Evolutionary conservation across 2,797 vertebrate species (phyloP).

Genomic region (Tympanoctomys barrerae): DNA sequence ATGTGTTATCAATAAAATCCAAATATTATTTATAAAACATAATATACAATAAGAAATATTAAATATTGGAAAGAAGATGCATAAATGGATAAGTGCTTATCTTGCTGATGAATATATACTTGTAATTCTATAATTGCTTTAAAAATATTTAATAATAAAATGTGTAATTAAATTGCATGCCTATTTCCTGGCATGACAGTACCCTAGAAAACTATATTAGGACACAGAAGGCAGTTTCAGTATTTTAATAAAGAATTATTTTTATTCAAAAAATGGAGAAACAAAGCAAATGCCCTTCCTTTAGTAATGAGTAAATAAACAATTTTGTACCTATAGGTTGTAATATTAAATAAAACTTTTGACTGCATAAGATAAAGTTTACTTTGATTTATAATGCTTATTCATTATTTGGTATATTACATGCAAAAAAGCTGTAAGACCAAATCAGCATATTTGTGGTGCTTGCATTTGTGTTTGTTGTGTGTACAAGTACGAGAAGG

Average conservation of each 20-base stretch:
- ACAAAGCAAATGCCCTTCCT: neutral
- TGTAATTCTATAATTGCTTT: neutral
- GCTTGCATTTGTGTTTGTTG: neutral
- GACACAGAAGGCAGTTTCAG: neutral
- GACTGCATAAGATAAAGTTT: neutral
- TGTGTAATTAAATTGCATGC: neutral
- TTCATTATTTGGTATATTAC: neutral
- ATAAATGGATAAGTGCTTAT: neutral
- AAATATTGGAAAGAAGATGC: neutral
- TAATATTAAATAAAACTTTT: neutral
- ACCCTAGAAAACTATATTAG: constrained; percentile 1
- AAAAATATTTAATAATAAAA: neutral
- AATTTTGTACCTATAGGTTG: neutral
- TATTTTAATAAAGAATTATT: constrained; percentile 28
- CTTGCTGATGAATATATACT: neutral
- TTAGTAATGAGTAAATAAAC: neutral
- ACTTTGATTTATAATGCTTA: neutral
- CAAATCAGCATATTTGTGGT: neutral
- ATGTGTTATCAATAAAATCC: neutral
- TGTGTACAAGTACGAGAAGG: neutral
- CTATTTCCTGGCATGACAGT: neutral
- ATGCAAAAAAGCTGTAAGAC: neutral
- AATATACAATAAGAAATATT: neutral
- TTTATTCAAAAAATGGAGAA: neutral
- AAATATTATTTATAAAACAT: neutral